Base-by-base conservation (phyloP, 2,888 invertebrate species). In the Apocheima hispidaria region DNA sequence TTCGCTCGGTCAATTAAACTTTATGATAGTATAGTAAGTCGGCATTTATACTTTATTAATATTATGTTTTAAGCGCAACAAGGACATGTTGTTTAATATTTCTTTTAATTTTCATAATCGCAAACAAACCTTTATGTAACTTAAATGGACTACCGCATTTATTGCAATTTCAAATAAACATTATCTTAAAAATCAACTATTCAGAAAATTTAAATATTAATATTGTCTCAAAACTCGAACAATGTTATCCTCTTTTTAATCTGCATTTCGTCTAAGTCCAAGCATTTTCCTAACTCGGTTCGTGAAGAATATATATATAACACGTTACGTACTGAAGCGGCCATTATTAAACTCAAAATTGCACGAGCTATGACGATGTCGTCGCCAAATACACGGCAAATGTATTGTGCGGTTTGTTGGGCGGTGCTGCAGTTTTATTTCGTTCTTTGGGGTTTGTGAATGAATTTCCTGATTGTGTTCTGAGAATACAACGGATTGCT, bases 271-370 rank as follows among this genome's bases (percentile, higher is more conserved):
- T 33, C 30, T 30, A 46, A 46, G 44, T 20, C n/a, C 12, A 44
- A 14, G 46, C 30, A 20, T 50, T 40, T 26, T 26, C 16, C 48
- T 9, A 46, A 20, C 46, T 44, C 26, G 30, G 46, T 33, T 46
- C 20, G 46, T 52, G 59, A 59, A 35, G 52, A 53, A 59, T 59
- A 59, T n/a, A n/a, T n/a, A 35, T 59, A 53, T 53, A 53, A 60
- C 51, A 44, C 51, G 30, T 52, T 53, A 53, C 53, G 41, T 60
- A 43, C 40, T 26, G 4, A 33, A 48, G 53, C 41, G 48, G 23
- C 49, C 53, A 60, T 60, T 60, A 60, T 60, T 53, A 54, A 49
- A 60, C 41, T 60, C 49, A 35, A 60, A 60, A 60, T 49, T 53
- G 33, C 41, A 26, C 44, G 28, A 51, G 58, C 33, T 52, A 49